These are phyloP conservation scores for Pelecanoides urinatrix DNA, from an alignment of 2,113 vertebrate species.

Conservation along the genomic window DNA sequence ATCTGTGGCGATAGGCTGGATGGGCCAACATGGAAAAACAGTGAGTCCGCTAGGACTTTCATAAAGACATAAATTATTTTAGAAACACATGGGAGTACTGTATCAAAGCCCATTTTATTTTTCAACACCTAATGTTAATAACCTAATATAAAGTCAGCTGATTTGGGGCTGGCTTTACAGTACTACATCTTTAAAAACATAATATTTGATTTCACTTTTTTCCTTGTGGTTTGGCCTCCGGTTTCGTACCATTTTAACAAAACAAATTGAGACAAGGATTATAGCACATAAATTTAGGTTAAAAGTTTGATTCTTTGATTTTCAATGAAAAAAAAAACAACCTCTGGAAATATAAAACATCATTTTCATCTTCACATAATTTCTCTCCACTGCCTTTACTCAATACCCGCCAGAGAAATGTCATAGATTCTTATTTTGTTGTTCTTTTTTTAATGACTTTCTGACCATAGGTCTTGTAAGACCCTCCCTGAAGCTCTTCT, in stretches of 20 bases:
- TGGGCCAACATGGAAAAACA: background rate
- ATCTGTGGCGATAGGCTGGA: background rate
- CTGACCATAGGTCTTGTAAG: background rate
- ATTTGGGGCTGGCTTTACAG: background rate
- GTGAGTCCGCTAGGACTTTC: accelerated
- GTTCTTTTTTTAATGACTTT: background rate
- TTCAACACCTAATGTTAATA: background rate
- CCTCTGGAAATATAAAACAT: background rate
- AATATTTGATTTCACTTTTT: background rate
- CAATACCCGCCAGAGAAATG: background rate
- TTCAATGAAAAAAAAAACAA: background rate
- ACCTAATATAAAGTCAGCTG: background rate
- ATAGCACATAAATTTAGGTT: background rate
- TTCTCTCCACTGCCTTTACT: background rate
- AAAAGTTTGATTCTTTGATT: background rate
- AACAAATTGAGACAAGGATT: background rate
- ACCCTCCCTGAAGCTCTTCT: background rate
- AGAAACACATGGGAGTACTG: background rate
- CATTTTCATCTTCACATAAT: background rate
- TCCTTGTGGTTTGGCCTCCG: background rate
- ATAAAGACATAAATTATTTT: background rate
- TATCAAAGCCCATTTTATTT: background rate
- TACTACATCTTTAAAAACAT: background rate
- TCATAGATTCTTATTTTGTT: background rate
- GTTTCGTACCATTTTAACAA: background rate